Evolutionary conservation across 2,888 invertebrate genomes (phyloP), one percentile per base, ranked within the genome.

Genomic region (Himalopsyche japonica): DNA sequence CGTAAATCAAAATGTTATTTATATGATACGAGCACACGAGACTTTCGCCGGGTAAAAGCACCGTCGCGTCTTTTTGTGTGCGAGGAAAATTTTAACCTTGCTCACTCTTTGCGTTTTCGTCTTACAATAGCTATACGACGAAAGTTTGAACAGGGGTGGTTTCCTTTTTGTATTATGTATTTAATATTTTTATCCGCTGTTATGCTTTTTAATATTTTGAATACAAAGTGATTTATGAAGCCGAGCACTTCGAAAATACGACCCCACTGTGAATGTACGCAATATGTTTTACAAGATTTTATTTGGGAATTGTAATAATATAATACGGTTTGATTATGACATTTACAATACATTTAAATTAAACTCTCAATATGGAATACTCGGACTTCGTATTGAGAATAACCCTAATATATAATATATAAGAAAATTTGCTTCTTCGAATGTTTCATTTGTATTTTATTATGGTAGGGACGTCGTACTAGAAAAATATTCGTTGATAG

Each of bases 1-100:
- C 86, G 70, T 86, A 82, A 80, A 86, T 86, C 86, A 86, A 81
- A 85, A 84, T 81, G 82, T 86, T 86, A 86, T 86, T 86, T 86
- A 86, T 86, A 84, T 49, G 76, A 57, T 76, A 84, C 48, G 20
- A 81, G 37, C 18, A 49, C 77, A 70, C 37, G 78, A 82, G 77
- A 82, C 82, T 77, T 27, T 43, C 76, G 43, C 64, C 81, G 82
- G 80, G 80, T 80, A 80, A 85, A 82, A 85, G 27, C 24, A 15
- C 8, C 10, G 82, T 78, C 47, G 24, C 78, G 77, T 81, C 79
- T 79, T 82, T 82, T 84, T 57, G 57, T 57, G 77, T 30, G 49
- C 43, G 30, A 37, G 34, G 81, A 81, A 82, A 82, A 82, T 79
- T 78, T 49, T 70, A 82, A 78, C 82, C 78, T 82, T 82, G 78